Evolutionary conservation across 2,888 invertebrate genomes (phyloP).

Genomic region (Celastrina argiolus): DNA sequence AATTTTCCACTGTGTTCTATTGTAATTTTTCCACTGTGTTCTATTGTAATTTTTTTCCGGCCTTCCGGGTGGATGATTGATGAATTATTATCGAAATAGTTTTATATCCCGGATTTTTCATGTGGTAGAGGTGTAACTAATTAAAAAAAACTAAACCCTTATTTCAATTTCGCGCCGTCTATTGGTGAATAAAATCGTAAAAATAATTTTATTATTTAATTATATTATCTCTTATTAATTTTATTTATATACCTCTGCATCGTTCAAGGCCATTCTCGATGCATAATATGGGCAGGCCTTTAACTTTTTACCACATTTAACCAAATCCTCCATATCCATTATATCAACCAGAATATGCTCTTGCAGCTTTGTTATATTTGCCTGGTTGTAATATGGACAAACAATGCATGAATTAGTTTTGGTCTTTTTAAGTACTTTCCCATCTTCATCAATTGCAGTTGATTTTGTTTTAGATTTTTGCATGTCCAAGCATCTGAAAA

Average conservation of each 20-base stretch:
- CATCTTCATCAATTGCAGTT: conserved; percentile 77
- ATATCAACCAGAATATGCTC: conserved; percentile 83
- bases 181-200: too few relatives aligned
- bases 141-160: too few relatives aligned
- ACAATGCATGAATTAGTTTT: conserved; percentile 73
- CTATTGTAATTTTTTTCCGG: too few relatives aligned
- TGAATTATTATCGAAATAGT: too few relatives aligned
- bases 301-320: conserved; percentile 80
- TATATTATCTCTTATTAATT: too few relatives aligned
- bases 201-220: too few relatives aligned
- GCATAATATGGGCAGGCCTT: conserved; percentile 97
- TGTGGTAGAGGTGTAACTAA: too few relatives aligned
- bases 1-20: too few relatives aligned
- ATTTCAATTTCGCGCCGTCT: too few relatives aligned
- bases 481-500: conserved; percentile 85
- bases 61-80: too few relatives aligned
- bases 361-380: conserved; percentile 79
- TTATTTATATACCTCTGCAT: conserved; percentile 83
- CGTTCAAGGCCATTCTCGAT: conserved; percentile 86
- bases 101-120: too few relatives aligned
- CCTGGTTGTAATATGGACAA: conserved; percentile 84
- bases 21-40: too few relatives aligned
- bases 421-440: conserved; percentile 80
- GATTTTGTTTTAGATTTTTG: conserved; percentile 81
- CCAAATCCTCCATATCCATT: conserved; percentile 92